Percentiles rank a stretch among this genome's conserved stretches.
Evolutionary conservation across 2,888 invertebrate species (phyloP).

Genomic region (Drosophila emarginata): DNA sequence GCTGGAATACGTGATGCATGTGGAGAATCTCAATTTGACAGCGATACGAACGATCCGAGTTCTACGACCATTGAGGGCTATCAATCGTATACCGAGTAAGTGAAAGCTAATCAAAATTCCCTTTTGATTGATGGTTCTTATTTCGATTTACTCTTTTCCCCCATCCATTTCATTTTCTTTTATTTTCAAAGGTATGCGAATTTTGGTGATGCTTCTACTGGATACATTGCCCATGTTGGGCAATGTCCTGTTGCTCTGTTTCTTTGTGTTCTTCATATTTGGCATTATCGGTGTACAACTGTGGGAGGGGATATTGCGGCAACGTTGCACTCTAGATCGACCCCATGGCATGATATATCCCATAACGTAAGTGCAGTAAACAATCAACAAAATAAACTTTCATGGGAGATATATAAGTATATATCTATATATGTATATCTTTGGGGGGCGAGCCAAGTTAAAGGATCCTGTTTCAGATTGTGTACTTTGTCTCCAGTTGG

Average conservation of each 20-base stretch:
- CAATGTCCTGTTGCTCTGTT: slow-evolving; percentile 98
- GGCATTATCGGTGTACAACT: slow-evolving; percentile 99
- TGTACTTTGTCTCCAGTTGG: background rate
- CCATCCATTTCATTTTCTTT: background rate
- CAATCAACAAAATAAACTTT: background rate
- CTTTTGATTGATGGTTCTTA: too few species aligned
- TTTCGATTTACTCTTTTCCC: too few species aligned
- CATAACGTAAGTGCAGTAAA: slow-evolving; percentile 87
- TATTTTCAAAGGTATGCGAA: slow-evolving; percentile 92
- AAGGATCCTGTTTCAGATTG: too few species aligned
- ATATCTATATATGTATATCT: slow-evolving; percentile 25
- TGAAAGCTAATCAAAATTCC: background rate
- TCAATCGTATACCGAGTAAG: slow-evolving; percentile 99
- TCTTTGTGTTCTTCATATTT: slow-evolving; percentile 99
- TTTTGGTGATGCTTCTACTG: slow-evolving; percentile 97
- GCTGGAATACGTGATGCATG: slow-evolving; percentile 94
- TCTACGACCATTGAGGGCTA: slow-evolving; percentile 96
- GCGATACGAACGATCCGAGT: slow-evolving; percentile 99
- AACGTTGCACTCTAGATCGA: slow-evolving; percentile 93
- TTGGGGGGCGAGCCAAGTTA: too few species aligned
- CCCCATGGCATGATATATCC: slow-evolving; percentile 88
- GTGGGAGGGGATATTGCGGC: slow-evolving; percentile 98
- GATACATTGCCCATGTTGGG: slow-evolving; percentile 99
- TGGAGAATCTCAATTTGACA: slow-evolving; percentile 98
- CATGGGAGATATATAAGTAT: background rate